These are phyloP conservation scores for Malacoraja senta DNA, from an alignment of 2,797 vertebrate species.

Conservation along the genomic window DNA sequence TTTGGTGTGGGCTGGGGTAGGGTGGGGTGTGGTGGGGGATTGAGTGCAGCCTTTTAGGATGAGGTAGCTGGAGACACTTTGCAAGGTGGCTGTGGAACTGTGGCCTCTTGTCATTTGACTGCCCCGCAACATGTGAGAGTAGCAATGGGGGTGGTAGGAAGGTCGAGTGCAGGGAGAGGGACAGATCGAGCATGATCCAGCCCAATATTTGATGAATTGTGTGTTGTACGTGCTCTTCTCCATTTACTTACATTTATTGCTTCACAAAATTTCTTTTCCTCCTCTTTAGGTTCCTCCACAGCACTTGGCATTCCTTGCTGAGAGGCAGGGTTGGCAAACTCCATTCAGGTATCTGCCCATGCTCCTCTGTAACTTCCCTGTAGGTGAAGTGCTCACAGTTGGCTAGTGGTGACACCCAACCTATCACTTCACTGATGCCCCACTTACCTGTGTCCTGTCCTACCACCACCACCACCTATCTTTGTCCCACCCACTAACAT, in stretches of 20 bases:
- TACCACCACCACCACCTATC: background rate
- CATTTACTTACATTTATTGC: slow-evolving; percentile 25
- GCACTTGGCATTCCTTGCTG: slow-evolving; percentile 25
- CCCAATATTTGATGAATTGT: slow-evolving; percentile 10
- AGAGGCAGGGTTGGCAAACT: slow-evolving; percentile 22
- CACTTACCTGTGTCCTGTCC: background rate
- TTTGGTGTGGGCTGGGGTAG: too few species aligned
- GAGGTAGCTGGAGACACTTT: too few species aligned
- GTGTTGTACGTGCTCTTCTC: slow-evolving; percentile 17
- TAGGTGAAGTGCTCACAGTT: slow-evolving; percentile 16
- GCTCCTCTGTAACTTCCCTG: slow-evolving; percentile 6
- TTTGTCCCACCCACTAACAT: background rate
- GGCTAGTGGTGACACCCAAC: background rate
- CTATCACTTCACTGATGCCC: background rate
- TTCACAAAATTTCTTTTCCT: slow-evolving; percentile 27
- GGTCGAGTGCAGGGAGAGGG: too few species aligned
- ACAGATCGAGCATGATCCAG: too few species aligned
- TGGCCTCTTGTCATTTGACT: too few species aligned
- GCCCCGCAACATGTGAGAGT: too few species aligned
- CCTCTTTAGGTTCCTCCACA: slow-evolving; percentile 32
- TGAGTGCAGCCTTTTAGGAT: too few species aligned
- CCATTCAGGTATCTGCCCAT: slow-evolving; percentile 27
- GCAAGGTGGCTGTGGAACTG: too few species aligned
- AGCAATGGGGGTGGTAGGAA: too few species aligned
- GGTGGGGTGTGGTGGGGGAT: too few species aligned